Evolutionary conservation across 2,888 invertebrate species (phyloP).

Genomic region (Acanthacorydalis orientalis): DNA sequence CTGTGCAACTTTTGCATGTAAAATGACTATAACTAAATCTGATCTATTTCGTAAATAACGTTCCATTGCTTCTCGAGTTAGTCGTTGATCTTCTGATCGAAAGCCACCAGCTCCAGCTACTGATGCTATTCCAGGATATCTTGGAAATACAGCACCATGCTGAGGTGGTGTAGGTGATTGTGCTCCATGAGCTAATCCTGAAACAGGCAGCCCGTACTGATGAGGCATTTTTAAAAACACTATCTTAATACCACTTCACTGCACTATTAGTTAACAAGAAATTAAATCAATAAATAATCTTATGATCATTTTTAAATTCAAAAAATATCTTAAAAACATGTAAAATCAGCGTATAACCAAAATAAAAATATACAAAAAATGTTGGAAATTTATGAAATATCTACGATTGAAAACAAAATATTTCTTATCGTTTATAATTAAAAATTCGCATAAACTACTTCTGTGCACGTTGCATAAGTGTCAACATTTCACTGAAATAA

Average conservation of each 20-base stretch:
- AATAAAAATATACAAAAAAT: no score
- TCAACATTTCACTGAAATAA: no score
- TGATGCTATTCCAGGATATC: conserved; percentile 46
- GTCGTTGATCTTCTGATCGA: conserved; percentile 63
- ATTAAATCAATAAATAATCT: no score
- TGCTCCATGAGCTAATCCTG: conserved; percentile 50
- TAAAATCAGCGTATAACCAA: no score
- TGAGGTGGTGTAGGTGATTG: conserved; percentile 62
- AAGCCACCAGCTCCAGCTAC: conserved; percentile 41
- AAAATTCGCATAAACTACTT: no score
- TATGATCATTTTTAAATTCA: no score
- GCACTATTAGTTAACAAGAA: no score
- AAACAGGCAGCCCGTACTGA: conserved; percentile 62
- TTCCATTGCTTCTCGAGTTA: conserved; percentile 89
- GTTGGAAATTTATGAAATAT: no score
- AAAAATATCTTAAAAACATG: no score
- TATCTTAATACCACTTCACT: not conserved
- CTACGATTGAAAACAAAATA: no score
- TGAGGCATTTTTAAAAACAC: conserved; percentile 49
- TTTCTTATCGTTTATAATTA: no score
- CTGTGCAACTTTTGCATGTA: conserved; percentile 99
- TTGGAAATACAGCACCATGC: conserved; percentile 38
- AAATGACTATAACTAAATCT: conserved; percentile 90
- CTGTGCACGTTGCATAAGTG: no score
- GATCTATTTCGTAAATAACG: conserved; percentile 85